Evolutionary conservation across 2,888 invertebrate species (phyloP).

Genomic region (Maniola hyperantus): DNA sequence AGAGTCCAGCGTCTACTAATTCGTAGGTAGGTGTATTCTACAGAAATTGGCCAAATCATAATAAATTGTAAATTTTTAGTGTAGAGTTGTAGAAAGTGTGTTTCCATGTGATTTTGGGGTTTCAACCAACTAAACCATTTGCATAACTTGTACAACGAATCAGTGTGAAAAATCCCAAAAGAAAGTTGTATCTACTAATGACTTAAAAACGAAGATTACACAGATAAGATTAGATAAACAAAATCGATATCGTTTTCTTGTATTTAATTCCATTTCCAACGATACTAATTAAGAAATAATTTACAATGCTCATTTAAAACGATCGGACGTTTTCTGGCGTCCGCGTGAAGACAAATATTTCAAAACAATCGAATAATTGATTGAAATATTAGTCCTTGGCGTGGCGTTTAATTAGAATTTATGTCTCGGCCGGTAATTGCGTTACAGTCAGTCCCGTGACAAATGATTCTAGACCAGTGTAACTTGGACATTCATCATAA

Average conservation of each 20-base stretch:
- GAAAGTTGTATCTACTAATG: constrained; percentile 26
- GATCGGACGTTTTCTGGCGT: constrained; percentile 16
- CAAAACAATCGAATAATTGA: constrained; percentile 46
- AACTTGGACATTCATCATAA: constrained; percentile 27
- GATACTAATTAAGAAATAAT: constrained; percentile 27
- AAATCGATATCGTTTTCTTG: constrained; percentile 20
- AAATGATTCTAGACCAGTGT: constrained; percentile 41
- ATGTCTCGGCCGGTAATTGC: constrained; percentile 40
- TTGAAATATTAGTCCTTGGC: constrained; percentile 40
- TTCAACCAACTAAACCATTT: too few relatives aligned
- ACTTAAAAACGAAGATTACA: constrained; percentile 21
- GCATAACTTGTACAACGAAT: neutral
- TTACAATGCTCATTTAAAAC: constrained; percentile 23
- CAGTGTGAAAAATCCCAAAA: constrained; percentile 7
- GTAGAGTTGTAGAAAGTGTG: too few relatives aligned
- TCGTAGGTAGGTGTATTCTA: too few relatives aligned
- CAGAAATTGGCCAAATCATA: too few relatives aligned
- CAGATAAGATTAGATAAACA: constrained; percentile 27
- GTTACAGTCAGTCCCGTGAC: constrained; percentile 41
- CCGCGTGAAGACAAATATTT: constrained; percentile 34
- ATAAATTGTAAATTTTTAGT: too few relatives aligned
- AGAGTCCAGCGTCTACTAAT: too few relatives aligned
- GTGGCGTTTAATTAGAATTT: constrained; percentile 53
- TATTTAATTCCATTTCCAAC: constrained; percentile 13
- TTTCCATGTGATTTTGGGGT: too few relatives aligned